Evolutionary conservation across 2,797 vertebrate species (phyloP), one percentile per base, ranked within the genome.

Genomic region (Hozukius guyotensis): DNA sequence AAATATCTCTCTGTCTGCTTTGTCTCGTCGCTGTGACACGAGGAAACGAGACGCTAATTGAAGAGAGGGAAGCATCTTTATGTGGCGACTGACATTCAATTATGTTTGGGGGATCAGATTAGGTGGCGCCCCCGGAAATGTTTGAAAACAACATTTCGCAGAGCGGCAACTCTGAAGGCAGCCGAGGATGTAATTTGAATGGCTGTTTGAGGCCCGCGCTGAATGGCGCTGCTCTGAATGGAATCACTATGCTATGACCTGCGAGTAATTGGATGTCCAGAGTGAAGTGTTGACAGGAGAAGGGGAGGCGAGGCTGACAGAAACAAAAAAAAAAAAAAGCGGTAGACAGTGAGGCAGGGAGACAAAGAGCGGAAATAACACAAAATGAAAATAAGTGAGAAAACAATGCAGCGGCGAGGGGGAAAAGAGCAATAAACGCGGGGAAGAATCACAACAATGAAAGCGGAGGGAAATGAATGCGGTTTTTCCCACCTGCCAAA

Each of bases 61-160:
- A 96, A 94, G 95, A 91, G 87, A 85, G 91, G 91, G 83, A 89
- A 90, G 90, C 93, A 94, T 94, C 92, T 94, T 96, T 94, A 95
- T 94, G 93, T 94, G 93, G 91, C 90, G 93, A 94, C 90, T 96
- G 96, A 95, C 96, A 96, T 96, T 96, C 95, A 96, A 96, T 96
- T 96, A 96, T 92, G 89, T 89, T 77, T 75, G 87, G 63, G 82
- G 82, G 90, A 95, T 95, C 94, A 94, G 94, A 96, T 96, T 95
- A 96, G 92, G 90, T 78, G 75, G 74, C 86, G 84, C 88, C 86
- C 92, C 84, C 86, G 77, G 92, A 95, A 94, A 93, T 85, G 85
- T 93, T 94, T 93, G 93, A 94, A 94, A 95, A 94, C 92, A 92
- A 91, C 91, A 94, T 95, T 95, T 92, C 91, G 87, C 86, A 25